A percentile compares a stretch with the other conserved stretches of the same genome.
Conservation (phyloP, 2,888 invertebrate genomes). For the Diarsia mendica region DNA sequence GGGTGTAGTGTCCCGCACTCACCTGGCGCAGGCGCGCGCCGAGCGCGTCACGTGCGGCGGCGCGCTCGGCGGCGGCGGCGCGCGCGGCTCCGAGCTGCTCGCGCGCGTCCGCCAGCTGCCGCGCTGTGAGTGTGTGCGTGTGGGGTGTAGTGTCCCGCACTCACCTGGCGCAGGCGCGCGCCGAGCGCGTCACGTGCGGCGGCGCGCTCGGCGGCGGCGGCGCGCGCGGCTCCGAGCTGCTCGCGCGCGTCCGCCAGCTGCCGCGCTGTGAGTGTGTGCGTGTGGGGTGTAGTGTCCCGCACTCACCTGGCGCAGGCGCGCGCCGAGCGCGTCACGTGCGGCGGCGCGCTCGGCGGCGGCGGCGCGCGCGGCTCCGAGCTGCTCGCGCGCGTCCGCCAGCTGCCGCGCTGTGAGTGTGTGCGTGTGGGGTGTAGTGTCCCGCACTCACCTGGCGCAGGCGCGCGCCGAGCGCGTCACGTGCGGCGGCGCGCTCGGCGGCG, state of each 20-base stretch:
- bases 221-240: conserved; percentile 56
- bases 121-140: conserved; percentile 24
- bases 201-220: conserved; percentile 61
- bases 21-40: conserved; percentile 29
- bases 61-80: conserved; percentile 62
- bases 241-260: conserved; percentile 62
- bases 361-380: conserved; percentile 55
- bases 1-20: neutral
- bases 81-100: conserved; percentile 55
- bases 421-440: neutral
- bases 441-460: conserved; percentile 31
- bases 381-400: conserved; percentile 60
- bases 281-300: neutral
- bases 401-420: conserved; percentile 14
- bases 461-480: conserved; percentile 44
- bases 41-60: conserved; percentile 46
- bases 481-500: conserved; percentile 60
- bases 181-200: conserved; percentile 47
- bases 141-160: neutral
- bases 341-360: conserved; percentile 62
- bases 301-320: conserved; percentile 31
- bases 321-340: conserved; percentile 43
- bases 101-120: conserved; percentile 67
- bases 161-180: conserved; percentile 29
- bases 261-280: neutral